These are phyloP conservation scores for Hemibagrus guttatus DNA, from an alignment of 2,797 vertebrate species.

Conservation along the genomic window DNA sequence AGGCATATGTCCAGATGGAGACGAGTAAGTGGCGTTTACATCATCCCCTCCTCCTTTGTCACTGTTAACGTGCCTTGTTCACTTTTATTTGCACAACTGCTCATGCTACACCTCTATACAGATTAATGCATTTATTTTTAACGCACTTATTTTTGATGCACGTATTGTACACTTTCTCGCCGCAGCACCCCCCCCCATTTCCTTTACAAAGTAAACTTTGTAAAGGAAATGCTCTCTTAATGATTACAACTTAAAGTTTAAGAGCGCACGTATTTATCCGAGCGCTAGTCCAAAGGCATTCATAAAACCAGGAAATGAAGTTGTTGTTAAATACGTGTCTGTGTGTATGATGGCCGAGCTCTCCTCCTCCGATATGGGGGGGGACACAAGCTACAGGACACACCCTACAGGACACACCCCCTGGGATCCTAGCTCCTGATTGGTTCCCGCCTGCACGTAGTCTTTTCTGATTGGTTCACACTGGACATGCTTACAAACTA, in stretches of 20 bases:
- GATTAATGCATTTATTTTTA: not conserved
- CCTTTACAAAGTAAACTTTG: not conserved
- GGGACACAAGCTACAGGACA: constrained; percentile 31
- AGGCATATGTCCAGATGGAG: constrained; percentile 92
- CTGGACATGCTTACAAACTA: constrained; percentile 3
- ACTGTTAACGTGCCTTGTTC: not conserved
- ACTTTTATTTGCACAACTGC: not conserved
- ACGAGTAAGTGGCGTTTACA: constrained; percentile 81
- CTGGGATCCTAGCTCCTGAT: constrained; percentile 45
- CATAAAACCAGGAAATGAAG: constrained; percentile 8
- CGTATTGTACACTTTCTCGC: not conserved
- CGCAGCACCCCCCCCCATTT: too few species aligned
- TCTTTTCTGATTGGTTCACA: constrained; percentile 42
- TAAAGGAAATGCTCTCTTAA: not conserved
- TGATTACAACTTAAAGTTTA: not conserved
- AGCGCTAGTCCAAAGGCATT: not conserved
- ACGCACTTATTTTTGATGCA: not conserved
- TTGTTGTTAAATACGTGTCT: not conserved
- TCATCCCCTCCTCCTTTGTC: not conserved
- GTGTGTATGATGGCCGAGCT: not conserved
- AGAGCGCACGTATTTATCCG: not conserved
- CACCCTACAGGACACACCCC: constrained; percentile 57
- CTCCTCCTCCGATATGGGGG: not conserved
- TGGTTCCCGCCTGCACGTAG: constrained; percentile 46
- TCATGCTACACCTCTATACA: not conserved